Percentiles rank a stretch among this genome's conserved stretches.
Evolutionary conservation across 2,888 invertebrate genomes (phyloP).

Genomic region (Apotomis turbidana): DNA sequence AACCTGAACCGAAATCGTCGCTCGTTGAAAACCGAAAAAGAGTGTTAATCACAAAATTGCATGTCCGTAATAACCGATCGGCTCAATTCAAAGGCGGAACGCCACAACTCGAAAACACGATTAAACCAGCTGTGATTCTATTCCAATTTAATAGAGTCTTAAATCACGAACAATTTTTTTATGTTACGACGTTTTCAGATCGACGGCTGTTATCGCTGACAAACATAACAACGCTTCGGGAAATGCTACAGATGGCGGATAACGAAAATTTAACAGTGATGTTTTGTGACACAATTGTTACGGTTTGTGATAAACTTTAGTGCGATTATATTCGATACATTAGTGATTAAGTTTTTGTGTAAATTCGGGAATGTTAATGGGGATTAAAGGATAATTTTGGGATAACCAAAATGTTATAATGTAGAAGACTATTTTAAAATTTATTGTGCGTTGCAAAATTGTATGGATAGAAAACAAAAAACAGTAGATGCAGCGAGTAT

Average conservation of each 20-base stretch:
- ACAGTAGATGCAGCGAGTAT: no score
- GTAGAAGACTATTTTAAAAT: no score
- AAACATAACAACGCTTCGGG: conserved; percentile 21
- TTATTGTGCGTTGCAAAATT: no score
- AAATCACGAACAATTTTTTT: neutral
- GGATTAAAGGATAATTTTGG: neutral
- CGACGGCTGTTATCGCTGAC: conserved; percentile 13
- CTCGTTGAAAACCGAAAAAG: conserved; percentile 39
- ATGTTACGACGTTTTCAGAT: conserved; percentile 2
- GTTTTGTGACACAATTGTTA: conserved; percentile 22
- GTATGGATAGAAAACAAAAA: no score
- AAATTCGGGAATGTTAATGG: neutral
- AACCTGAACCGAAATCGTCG: conserved; percentile 3
- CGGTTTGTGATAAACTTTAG: neutral
- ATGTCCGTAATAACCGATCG: conserved; percentile 40
- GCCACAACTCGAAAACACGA: neutral
- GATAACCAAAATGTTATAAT: no score
- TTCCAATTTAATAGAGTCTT: neutral
- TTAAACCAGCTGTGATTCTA: neutral
- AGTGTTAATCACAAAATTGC: conserved; percentile 42
- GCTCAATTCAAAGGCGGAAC: conserved; percentile 12
- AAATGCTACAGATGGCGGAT: conserved; percentile 22
- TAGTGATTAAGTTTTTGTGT: neutral
- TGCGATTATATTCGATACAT: conserved; percentile 1
- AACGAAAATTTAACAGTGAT: conserved; percentile 21